These are phyloP conservation scores for Tolypeutes matacus DNA, from an alignment of 2,797 vertebrate species.

Conservation along the genomic window DNA sequence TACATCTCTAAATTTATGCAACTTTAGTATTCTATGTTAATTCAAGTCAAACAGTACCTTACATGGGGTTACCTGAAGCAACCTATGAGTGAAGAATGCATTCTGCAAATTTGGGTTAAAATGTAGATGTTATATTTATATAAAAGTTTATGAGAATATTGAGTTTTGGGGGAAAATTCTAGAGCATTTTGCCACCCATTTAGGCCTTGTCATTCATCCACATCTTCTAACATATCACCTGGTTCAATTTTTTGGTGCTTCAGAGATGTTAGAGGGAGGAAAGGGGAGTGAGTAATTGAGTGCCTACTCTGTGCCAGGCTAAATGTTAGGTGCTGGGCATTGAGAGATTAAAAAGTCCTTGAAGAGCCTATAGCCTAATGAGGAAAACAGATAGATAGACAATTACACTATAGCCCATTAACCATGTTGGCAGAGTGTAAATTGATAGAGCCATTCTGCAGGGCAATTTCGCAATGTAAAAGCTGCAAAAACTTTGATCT, in stretches of 20 bases:
- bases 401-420: constrained; percentile 80
- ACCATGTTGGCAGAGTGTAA: constrained; percentile 72
- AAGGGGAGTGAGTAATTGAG: not conserved
- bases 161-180: not conserved
- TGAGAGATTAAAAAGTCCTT: constrained; percentile 71
- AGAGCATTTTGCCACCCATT: not conserved
- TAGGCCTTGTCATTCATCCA: not conserved
- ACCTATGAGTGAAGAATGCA: not conserved
- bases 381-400: constrained; percentile 81
- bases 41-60: not conserved
- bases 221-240: not conserved
- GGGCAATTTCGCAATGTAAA: constrained; percentile 65
- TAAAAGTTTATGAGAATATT: not conserved
- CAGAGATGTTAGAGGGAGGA: constrained; percentile 22
- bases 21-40: constrained; percentile 53
- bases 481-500: constrained; percentile 71
- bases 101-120: not conserved
- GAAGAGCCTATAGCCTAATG: constrained; percentile 73
- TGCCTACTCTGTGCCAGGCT: not conserved
- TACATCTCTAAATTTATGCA: constrained; percentile 21
- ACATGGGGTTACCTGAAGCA: not conserved
- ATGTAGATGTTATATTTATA: not conserved
- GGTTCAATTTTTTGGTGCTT: not conserved
- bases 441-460: constrained; percentile 73
- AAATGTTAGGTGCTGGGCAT: constrained; percentile 23